Evolutionary conservation across 2,113 vertebrate genomes (phyloP).

Genomic region (Taxidea taxus): DNA sequence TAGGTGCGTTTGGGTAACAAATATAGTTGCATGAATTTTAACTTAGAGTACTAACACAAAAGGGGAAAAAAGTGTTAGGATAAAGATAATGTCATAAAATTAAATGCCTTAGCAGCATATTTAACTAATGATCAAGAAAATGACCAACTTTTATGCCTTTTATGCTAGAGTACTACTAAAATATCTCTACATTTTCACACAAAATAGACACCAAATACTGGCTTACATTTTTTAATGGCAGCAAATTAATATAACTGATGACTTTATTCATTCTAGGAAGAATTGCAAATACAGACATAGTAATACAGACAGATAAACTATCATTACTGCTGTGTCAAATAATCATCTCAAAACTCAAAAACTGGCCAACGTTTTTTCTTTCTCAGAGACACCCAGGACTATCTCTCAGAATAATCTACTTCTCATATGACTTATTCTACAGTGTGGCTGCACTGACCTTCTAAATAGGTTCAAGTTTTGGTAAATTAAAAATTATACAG

Average conservation of each 20-base stretch:
- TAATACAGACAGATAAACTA: background rate
- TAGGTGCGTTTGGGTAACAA: slow-evolving; percentile 52
- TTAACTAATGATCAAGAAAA: slow-evolving; percentile 36
- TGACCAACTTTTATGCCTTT: background rate
- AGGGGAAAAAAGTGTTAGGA: background rate
- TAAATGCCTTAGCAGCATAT: background rate
- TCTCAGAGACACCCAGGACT: background rate
- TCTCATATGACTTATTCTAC: background rate
- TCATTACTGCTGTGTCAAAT: background rate
- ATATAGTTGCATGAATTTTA: slow-evolving; percentile 45
- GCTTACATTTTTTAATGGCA: background rate
- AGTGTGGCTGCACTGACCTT: background rate
- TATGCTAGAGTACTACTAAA: slow-evolving; percentile 28
- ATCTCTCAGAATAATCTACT: background rate
- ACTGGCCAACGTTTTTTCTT: background rate
- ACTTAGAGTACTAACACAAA: slow-evolving; percentile 16
- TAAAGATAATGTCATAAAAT: background rate
- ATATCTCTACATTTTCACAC: slow-evolving; percentile 18
- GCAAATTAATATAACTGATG: background rate
- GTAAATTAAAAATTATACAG: slow-evolving; percentile 33
- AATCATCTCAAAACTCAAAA: slow-evolving; percentile 47
- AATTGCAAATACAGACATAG: background rate
- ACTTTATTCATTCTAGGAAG: background rate
- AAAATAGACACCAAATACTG: slow-evolving; percentile 30
- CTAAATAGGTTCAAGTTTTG: background rate